phyloP scores from a whole-genome alignment of 2,888 invertebrate genomes.

The Volucella inflata region DNA sequence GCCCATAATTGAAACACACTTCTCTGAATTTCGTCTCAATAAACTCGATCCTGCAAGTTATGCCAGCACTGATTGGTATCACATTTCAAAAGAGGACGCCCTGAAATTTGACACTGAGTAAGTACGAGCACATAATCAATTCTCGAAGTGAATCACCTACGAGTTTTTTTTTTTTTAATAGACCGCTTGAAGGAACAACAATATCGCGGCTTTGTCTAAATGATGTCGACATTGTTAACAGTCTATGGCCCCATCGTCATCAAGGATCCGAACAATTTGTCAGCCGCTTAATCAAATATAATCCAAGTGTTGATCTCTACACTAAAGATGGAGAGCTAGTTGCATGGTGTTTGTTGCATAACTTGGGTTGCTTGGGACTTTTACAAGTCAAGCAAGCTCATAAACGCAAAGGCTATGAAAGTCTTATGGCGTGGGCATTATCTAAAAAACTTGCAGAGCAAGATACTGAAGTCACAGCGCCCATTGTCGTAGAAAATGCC shows the following conservation, averaged over 20 bases:
- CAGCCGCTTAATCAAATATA: conserved; percentile 68
- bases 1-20: no score
- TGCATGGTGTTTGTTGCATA: conserved; percentile 75
- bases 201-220: conserved; percentile 58
- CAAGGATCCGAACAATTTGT: conserved; percentile 67
- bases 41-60: no score
- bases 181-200: conserved; percentile 59
- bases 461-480: conserved; percentile 67
- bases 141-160: not conserved
- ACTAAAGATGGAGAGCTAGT: conserved; percentile 55
- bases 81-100: conserved; percentile 76
- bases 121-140: conserved; percentile 42
- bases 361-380: conserved; percentile 68
- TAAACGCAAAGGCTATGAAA: conserved; percentile 65
- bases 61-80: conserved; percentile 76
- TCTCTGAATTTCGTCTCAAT: no score
- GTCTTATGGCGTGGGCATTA: conserved; percentile 62
- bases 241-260: conserved; percentile 73
- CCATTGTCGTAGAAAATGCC: conserved; percentile 61
- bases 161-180: not conserved
- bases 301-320: conserved; percentile 73
- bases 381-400: conserved; percentile 67
- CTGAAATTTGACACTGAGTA: conserved; percentile 77
- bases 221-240: conserved; percentile 65
- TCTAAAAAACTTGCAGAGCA: conserved; percentile 63